Evolutionary conservation across 1,140 invertebrate species (phyloP), one percentile per base, ranked within the genome.

Genomic region (Drosophila nigrodunni): DNA sequence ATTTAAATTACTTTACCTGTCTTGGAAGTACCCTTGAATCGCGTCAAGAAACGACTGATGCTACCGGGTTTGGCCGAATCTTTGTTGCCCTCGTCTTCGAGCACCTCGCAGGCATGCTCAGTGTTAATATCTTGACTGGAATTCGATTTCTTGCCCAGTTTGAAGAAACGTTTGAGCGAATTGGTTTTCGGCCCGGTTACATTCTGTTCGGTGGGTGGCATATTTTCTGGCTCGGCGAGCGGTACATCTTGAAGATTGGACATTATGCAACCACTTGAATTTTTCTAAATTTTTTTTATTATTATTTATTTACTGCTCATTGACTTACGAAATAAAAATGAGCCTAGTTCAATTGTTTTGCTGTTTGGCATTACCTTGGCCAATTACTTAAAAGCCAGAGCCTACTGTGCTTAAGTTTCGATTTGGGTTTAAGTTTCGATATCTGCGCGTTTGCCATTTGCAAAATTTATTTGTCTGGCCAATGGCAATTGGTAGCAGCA

Each of bases 91-190:
- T 69, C 74, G 1, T 74, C 50, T 7, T 72, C 74, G 25, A 34
- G 11, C n/a, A 15, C 21, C 35, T 58, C 74, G 54, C 35, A 35
- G 1, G n/a, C 11, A 4, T 30, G 25, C 25, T 72, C 74, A 2
- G 79, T 72, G 34, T 7, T 30, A 2, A 58, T 30, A 0, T 68
- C 65, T 1, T 58, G 37, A 7, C 34, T 18, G 1, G 21, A 11
- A 2, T 18, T 39, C 0, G 74, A 59, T 10, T 78, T 85, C 49
- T 74, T 89, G 62, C 75, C 65, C 2, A 90, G 8, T 55, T 81
- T 89, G 5, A 89, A 86, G 71, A 89, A 85, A 7, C 85, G 86
- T 37, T 90, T 89, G 7, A 89, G 54, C 5, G 72, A 62, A 69
- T 58, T 77, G 11, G 60, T 13, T 37, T 69, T 77, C 8, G 49